These are phyloP conservation scores for Platalea minor DNA, from an alignment of 2,797 vertebrate species.

Conservation along the genomic window DNA sequence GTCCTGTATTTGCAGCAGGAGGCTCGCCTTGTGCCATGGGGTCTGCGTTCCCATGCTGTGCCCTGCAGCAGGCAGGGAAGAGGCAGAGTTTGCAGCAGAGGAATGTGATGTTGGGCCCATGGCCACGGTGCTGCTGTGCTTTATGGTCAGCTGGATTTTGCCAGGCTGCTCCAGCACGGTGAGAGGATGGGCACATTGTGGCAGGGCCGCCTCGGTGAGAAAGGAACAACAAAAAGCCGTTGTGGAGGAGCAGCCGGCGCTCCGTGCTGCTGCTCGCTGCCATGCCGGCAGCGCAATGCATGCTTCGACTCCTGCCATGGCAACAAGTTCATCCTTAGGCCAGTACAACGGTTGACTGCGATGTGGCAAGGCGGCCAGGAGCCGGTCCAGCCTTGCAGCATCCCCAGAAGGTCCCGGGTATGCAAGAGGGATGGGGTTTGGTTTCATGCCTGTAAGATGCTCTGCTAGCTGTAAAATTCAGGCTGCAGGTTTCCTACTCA, in stretches of 20 bases:
- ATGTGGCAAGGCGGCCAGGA: not conserved
- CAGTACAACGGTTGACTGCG: not conserved
- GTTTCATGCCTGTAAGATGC: not conserved
- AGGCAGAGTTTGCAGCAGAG: not conserved
- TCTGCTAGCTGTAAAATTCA: not conserved
- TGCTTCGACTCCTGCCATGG: slow-evolving; percentile 52
- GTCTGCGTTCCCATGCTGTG: not conserved
- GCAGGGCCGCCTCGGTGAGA: not conserved
- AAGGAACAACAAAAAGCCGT: not conserved
- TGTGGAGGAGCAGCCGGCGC: not conserved
- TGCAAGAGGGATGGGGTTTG: not conserved
- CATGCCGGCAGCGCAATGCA: accelerated
- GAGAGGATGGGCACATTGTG: not conserved
- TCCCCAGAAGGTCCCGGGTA: not conserved
- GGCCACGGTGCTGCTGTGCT: accelerated
- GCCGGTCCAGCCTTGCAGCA: accelerated
- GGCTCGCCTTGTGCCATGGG: accelerated
- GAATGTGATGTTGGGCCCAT: not conserved
- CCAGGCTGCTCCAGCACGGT: not conserved
- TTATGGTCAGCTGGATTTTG: not conserved
- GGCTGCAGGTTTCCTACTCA: not conserved
- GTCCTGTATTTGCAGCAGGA: not conserved
- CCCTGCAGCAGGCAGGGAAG: not conserved
- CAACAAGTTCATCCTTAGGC: slow-evolving; percentile 64
- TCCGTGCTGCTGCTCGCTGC: not conserved